Base-by-base conservation (phyloP, 2,113 vertebrate genomes). In the Melospiza georgiana region DNA sequence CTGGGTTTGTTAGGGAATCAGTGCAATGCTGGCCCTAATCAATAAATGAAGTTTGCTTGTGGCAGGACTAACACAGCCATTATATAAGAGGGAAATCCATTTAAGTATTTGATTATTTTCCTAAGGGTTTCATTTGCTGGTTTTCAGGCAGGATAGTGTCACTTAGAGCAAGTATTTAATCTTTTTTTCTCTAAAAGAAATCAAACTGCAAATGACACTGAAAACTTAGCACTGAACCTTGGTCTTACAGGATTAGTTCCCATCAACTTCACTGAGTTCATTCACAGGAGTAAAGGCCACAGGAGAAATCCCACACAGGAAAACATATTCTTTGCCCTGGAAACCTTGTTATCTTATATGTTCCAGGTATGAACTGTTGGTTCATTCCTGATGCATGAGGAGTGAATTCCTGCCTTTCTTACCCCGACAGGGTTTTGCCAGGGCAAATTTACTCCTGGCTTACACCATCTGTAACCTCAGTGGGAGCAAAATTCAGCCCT, bases 401-500 rank as follows among this genome's bases (percentile, higher is more conserved):
- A 72, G 37, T 0, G 0, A 82, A 72, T 63, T 89, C 59, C 74
- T 87, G 69, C 71, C 66, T 94, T 76, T 73, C 58, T 76, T 58
- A 67, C 67, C 72, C 74, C 59, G 44, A 69, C 33, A 55, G 51
- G 41, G 83, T 87, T 88, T 90, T 87, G 55, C 68, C 30, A 37
- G 81, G 80, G 69, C 79, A 75, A 72, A 90, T 65, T 84, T 83
- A 75, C 84, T 87, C 33, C 89, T 92, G 88, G 63, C 57, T 91
- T 77, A 35, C 63, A 79, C 81, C 21, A 9, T 68, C 37, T 49
- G 75, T 80, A 94, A 72, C 87, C 73, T 83, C 84, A 52, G 51
- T 35, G 54, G 65, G 75, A 93, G 91, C 68, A 86, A 93, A 96
- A 84, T 85, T 81, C 67, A 87, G 62, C 96, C 93, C 84, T 83